Evolutionary conservation across 2,888 invertebrate species (phyloP).

Genomic region (Cancer borealis): DNA sequence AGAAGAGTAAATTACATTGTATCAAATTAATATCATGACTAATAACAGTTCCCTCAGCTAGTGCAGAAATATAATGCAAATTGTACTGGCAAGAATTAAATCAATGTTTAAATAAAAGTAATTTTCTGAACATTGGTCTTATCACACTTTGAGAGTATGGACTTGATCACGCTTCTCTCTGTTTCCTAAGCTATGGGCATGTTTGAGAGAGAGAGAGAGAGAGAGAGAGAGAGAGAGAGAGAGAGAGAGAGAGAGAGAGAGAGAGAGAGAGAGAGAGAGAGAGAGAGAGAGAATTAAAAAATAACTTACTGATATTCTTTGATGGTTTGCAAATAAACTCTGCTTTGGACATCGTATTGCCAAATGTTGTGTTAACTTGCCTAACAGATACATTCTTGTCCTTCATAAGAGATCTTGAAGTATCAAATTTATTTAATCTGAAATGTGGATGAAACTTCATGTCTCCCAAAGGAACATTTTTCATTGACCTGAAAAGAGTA

Average conservation of each 20-base stretch:
- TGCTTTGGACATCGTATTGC: neutral
- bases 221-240: conserved; percentile 24
- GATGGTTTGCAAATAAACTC: no score
- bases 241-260: neutral
- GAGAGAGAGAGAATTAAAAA: neutral
- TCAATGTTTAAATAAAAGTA: no score
- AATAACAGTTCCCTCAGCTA: no score
- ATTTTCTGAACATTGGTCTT: neutral
- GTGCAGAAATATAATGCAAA: no score
- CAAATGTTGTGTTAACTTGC: neutral
- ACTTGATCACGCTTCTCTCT: neutral
- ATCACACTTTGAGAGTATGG: no score
- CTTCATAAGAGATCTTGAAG: neutral
- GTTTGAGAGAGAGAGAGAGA: neutral
- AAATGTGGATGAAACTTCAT: neutral
- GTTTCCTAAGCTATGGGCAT: neutral
- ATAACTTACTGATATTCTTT: neutral
- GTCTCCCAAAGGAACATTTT: neutral
- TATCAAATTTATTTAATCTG: neutral
- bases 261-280: conserved; percentile 42
- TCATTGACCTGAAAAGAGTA: neutral
- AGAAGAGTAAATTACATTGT: no score
- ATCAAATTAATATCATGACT: no score
- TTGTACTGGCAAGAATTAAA: no score
- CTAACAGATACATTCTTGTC: neutral